Evolutionary conservation across 2,888 invertebrate species (phyloP).

Genomic region (Lysandra bellargus): DNA sequence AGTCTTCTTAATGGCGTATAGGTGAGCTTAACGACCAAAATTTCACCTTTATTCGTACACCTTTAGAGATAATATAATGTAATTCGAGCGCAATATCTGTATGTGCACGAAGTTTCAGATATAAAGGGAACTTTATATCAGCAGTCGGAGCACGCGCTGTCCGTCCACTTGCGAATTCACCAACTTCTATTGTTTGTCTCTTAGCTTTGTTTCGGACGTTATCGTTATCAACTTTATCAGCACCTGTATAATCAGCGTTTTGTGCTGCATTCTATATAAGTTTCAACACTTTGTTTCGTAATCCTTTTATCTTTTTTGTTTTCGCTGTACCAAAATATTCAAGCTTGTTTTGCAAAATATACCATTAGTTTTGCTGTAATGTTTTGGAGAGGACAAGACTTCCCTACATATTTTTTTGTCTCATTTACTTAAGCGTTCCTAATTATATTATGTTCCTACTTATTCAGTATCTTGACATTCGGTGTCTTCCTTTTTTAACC

Average conservation of each 20-base stretch:
- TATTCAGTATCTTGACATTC: not conserved
- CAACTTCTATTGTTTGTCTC: constrained; percentile 27
- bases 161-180: constrained; percentile 30
- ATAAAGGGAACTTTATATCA: constrained; percentile 30
- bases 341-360: not conserved
- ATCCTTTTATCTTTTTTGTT: not conserved
- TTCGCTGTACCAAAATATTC: not conserved
- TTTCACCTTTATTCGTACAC: constrained; percentile 23
- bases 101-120: constrained; percentile 22
- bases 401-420: not conserved
- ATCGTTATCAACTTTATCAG: constrained; percentile 23
- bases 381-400: no score
- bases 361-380: no score
- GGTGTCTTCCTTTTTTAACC: not conserved
- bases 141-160: constrained; percentile 32
- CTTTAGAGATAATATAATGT: constrained; percentile 20
- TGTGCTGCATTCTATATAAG: not conserved
- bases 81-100: constrained; percentile 23
- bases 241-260: constrained; percentile 16
- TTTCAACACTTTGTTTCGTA: not conserved
- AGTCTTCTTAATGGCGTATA: constrained; percentile 10
- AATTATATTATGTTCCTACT: not conserved
- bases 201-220: constrained; percentile 30
- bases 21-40: constrained; percentile 21
- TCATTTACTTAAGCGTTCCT: not conserved